Evolutionary conservation across 1,140 invertebrate genomes (phyloP), one percentile per base, ranked within the genome.

Genomic region (Monochamus saltuarius): DNA sequence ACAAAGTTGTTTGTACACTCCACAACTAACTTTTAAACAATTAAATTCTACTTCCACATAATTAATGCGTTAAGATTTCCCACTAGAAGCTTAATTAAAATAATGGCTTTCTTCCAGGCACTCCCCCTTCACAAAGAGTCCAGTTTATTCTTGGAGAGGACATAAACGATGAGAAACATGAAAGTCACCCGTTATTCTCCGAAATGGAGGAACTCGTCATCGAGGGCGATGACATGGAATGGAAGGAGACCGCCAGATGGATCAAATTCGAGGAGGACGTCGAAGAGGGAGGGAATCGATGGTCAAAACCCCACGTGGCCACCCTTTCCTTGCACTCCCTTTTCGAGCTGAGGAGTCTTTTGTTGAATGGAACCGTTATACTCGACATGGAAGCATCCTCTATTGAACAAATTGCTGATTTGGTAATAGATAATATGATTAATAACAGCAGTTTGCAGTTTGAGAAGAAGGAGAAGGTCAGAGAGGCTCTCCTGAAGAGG

Each of bases 201-300:
- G 95, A 98, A 81, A 95, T 98, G 92, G 94, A 93, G 70, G 94
- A 96, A 73, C 83, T 98, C 59, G 86, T 91, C 52, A 85, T 84
- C 66, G 90, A 92, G 39, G 91, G 92, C 56, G 91, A 92, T 55
- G 91, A 94, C 67, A 86, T 93, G 76, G 90, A 95, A 81, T 97
- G 95, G 95, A 95, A 95, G 76, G 95, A 97, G 81, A 97, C 94
- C n/a, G 95, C 94, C 14, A 87, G 94, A 70, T 96, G 94, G 94
- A 92, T 97, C 43, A 95, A 96, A 76, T 96, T 96, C 75, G 94
- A 96, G 73, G 94, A 97, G 76, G 92, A 95, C 73, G 94, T 96
- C 0, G 94, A 96, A 78, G 92, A 95, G 79, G 70, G 93, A 19
- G 93, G 94, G 47, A 94, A 95, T 73, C 81, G 94, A 49, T 97